Conservation (phyloP, 2,113 vertebrate genomes). For the Hydropotes inermis region DNA sequence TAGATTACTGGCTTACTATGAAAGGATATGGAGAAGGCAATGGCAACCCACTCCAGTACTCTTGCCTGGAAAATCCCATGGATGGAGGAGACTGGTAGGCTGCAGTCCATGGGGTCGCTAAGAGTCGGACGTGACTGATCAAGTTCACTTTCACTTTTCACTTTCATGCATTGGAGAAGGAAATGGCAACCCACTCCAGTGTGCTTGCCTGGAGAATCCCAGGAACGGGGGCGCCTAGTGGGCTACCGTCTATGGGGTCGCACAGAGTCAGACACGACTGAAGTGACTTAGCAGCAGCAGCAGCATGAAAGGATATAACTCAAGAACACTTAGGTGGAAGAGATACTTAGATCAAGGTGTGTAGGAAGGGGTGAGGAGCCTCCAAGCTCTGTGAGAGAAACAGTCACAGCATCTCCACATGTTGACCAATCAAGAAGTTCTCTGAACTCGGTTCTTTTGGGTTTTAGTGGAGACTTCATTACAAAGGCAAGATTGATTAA, state of each 20-base stretch:
- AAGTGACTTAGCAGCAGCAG: background rate
- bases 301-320: background rate
- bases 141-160: background rate
- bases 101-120: background rate
- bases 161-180: background rate
- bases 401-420: background rate
- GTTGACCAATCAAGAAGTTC: background rate
- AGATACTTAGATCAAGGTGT: background rate
- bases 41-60: background rate
- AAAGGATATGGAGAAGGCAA: background rate
- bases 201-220: background rate
- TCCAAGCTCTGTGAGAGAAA: background rate
- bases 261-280: background rate
- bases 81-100: background rate
- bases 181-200: background rate
- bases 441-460: background rate
- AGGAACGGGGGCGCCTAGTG: background rate
- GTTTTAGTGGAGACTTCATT: background rate
- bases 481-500: background rate
- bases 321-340: background rate
- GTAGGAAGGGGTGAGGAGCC: background rate
- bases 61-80: background rate
- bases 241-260: background rate
- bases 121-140: background rate
- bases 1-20: background rate